Base-by-base conservation (phyloP, 2,113 vertebrate genomes). In the Oncorhynchus clarkii region DNA sequence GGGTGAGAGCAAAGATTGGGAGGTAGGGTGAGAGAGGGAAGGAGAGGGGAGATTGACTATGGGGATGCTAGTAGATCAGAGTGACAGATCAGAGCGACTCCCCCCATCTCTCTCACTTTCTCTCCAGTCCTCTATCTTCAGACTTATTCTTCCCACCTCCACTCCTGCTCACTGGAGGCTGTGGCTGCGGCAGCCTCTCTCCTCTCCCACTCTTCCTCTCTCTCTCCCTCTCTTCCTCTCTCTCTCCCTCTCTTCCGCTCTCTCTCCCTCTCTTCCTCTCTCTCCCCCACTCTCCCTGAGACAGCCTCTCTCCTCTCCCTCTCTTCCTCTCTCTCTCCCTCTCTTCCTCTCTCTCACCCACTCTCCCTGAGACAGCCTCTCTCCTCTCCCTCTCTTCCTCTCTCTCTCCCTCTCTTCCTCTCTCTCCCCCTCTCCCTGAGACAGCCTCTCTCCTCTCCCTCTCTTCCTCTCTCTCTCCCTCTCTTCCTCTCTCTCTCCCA, bases 101-200 rank as follows among this genome's bases (percentile, higher is more conserved):
- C 64, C 3, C 69, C 66, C 13, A 7, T 34, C 31, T 34, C 54
- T 54, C 68, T 57, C n/a, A 48, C 72, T 68, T 60, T 34, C 29
- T 67, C 31, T 69, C 24, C 69, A 51, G 59, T 45, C 29, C 54
- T 75, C 27, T 45, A 68, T 72, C 34, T 20, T 18, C 66, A 11
- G 60, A 71, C 76, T 79, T 20, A 67, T 77, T 45, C 29, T 31
- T 22, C 45, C 48, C 29, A 57, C 76, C 77, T 74, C 9, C 48
- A 81, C 70, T 75, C 81, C 80, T 70, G 65, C 76, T 73, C 78
- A 84, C 70, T 13, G 34, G 65, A 80, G 71, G 78, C 73, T 77
- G 65, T 4, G n/a, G 68, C 76, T 81, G 78, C 80, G 74, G 48
- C 78, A 45, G 18, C 62, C 71, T 81, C 74, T 66, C 4, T 22